These are phyloP conservation scores for Drosophila prosaltans DNA, from an alignment of 1,140 invertebrate species.

Conservation along the genomic window DNA sequence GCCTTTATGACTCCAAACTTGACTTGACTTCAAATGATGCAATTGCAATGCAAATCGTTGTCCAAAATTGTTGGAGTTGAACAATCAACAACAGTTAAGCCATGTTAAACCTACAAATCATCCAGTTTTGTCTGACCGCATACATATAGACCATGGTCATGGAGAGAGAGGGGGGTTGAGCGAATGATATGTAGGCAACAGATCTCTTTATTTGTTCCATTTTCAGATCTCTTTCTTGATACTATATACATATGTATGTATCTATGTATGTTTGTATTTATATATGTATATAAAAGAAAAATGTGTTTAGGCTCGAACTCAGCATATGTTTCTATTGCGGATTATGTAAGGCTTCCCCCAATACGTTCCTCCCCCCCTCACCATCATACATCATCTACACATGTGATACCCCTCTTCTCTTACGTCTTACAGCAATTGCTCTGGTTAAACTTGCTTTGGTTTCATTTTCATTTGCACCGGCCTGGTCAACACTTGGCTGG, in stretches of 20 bases:
- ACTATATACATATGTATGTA: neutral
- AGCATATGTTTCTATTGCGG: constrained; percentile 47
- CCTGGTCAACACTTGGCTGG: constrained; percentile 41
- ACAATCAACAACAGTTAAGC: constrained; percentile 70
- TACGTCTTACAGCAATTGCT: constrained; percentile 28
- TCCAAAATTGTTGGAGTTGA: constrained; percentile 19
- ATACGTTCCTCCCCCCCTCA: neutral
- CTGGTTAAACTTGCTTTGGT: constrained; percentile 56
- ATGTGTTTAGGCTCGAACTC: constrained; percentile 20
- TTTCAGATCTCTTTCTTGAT: constrained; percentile 44
- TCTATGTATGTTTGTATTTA: neutral
- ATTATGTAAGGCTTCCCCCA: constrained; percentile 49
- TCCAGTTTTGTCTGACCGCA: constrained; percentile 55
- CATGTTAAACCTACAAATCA: constrained; percentile 66
- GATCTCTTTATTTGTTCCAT: constrained; percentile 23
- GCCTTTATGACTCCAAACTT: constrained; percentile 58
- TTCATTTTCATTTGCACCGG: constrained; percentile 53
- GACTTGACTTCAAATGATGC: constrained; percentile 44
- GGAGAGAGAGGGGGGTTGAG: neutral
- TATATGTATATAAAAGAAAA: constrained; percentile 15
- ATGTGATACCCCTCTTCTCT: constrained; percentile 13
- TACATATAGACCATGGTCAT: constrained; percentile 31
- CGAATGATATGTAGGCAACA: neutral
- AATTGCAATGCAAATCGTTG: constrained; percentile 75
- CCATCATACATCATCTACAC: neutral